Conservation (phyloP, 1,140 invertebrate species). For the Dinoponera quadriceps region DNA sequence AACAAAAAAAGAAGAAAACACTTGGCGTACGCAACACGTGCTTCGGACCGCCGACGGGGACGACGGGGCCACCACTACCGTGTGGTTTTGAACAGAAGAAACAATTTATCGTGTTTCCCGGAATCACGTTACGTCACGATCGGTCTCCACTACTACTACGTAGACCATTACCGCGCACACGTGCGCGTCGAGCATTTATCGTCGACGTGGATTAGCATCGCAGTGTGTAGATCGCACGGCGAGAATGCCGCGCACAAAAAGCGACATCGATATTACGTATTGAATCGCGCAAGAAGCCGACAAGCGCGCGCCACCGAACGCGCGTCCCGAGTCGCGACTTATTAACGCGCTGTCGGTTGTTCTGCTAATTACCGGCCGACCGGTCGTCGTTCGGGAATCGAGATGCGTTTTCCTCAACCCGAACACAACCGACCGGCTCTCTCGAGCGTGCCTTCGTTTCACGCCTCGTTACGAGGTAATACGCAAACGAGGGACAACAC, state of each 20-base stretch:
- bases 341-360: background rate
- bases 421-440: conserved; percentile 1
- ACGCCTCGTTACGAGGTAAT: conserved; percentile 9
- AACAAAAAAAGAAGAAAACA: no score
- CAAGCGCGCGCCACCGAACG: no score
- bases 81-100: background rate
- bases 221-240: background rate
- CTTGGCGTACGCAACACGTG: no score
- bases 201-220: conserved; percentile 62
- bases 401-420: conserved; percentile 22
- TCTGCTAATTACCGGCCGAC: conserved; percentile 35
- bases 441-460: conserved; percentile 4
- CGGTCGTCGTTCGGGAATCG: conserved; percentile 8
- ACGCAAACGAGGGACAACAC: no score
- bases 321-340: background rate
- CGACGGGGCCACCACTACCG: background rate
- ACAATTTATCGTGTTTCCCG: conserved; percentile 50
- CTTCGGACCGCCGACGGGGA: background rate
- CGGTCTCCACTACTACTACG: conserved; percentile 54
- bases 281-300: conserved; percentile 12
- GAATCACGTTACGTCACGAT: conserved; percentile 63
- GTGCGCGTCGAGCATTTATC: conserved; percentile 61
- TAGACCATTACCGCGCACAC: conserved; percentile 70
- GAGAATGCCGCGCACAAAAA: conserved; percentile 23
- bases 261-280: conserved; percentile 15